Evolutionary conservation across 1,140 invertebrate genomes (phyloP).

Genomic region (Hirudo medicinalis): DNA sequence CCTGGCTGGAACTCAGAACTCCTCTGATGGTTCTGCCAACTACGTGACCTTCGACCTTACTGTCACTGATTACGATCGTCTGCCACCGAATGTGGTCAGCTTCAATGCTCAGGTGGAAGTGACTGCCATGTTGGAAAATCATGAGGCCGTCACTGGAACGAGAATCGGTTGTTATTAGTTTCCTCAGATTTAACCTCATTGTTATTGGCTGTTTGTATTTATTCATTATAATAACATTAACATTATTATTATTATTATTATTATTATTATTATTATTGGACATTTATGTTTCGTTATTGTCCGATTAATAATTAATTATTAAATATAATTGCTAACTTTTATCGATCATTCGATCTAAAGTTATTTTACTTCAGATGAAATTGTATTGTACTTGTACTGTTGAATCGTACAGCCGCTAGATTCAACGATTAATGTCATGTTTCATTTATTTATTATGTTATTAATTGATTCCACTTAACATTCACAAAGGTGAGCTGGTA

Average conservation of each 20-base stretch:
- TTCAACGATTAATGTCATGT: too few relatives aligned
- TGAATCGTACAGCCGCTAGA: too few relatives aligned
- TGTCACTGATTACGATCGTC: slow-evolving; percentile 27
- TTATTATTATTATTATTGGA: too few relatives aligned
- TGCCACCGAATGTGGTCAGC: slow-evolving; percentile 33
- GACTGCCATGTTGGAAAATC: slow-evolving; percentile 36
- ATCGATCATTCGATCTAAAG: too few relatives aligned
- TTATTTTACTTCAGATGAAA: too few relatives aligned
- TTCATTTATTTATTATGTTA: neutral
- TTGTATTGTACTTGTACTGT: too few relatives aligned
- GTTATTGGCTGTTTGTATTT: too few relatives aligned
- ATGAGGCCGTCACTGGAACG: slow-evolving; percentile 39
- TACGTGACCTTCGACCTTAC: slow-evolving; percentile 40
- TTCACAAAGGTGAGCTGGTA: slow-evolving; percentile 34
- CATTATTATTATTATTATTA: too few relatives aligned
- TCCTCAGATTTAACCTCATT: too few relatives aligned
- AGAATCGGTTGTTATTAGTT: neutral
- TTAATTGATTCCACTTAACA: slow-evolving; percentile 18
- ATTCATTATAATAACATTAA: neutral
- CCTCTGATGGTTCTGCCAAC: slow-evolving; percentile 37
- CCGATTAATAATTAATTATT: too few relatives aligned
- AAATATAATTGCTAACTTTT: too few relatives aligned
- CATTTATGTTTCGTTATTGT: too few relatives aligned
- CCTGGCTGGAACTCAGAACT: slow-evolving; percentile 37
- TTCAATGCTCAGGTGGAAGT: slow-evolving; percentile 36